Evolutionary conservation across 2,797 vertebrate genomes (phyloP).

Genomic region (Diplodus puntazzo): DNA sequence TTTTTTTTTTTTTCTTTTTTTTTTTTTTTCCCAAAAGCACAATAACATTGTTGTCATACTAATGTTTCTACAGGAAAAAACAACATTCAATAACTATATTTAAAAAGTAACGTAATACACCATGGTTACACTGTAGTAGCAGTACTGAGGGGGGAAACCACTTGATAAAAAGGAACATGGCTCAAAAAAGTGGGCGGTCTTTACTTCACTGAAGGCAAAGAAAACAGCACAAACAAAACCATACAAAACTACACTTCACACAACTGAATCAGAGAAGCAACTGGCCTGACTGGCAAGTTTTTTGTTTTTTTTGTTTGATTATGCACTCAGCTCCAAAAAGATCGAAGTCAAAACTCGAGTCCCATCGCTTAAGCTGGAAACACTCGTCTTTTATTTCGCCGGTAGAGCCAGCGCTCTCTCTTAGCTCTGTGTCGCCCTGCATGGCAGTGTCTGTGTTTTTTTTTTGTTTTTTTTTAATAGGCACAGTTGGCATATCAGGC

Average conservation of each 20-base stretch:
- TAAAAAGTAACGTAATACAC: constrained; percentile 81
- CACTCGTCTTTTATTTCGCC: constrained; percentile 60
- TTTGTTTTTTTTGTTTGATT: neutral
- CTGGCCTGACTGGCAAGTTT: constrained; percentile 65
- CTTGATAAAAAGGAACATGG: constrained; percentile 83
- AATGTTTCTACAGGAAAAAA: constrained; percentile 72
- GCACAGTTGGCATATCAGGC: constrained; percentile 88
- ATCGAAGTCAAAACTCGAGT: constrained; percentile 58
- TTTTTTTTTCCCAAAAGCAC: constrained; percentile 74
- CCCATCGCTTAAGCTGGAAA: constrained; percentile 54
- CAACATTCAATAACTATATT: constrained; percentile 85
- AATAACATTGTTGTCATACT: constrained; percentile 77
- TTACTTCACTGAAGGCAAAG: constrained; percentile 87
- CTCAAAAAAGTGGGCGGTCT: constrained; percentile 83
- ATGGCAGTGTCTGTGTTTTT: constrained; percentile 81
- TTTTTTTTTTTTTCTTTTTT: constrained; percentile 14
- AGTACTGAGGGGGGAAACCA: constrained; percentile 77
- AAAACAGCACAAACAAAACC: constrained; percentile 82
- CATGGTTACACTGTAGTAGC: constrained; percentile 81
- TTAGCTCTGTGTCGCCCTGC: constrained; percentile 75
- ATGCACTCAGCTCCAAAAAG: constrained; percentile 38
- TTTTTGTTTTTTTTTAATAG: constrained; percentile 65
- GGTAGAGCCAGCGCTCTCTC: constrained; percentile 71
- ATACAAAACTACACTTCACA: constrained; percentile 79
- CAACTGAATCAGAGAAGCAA: constrained; percentile 71